phyloP scores from a whole-genome alignment of 2,888 invertebrate genomes.

The Axea sp. region DNA sequence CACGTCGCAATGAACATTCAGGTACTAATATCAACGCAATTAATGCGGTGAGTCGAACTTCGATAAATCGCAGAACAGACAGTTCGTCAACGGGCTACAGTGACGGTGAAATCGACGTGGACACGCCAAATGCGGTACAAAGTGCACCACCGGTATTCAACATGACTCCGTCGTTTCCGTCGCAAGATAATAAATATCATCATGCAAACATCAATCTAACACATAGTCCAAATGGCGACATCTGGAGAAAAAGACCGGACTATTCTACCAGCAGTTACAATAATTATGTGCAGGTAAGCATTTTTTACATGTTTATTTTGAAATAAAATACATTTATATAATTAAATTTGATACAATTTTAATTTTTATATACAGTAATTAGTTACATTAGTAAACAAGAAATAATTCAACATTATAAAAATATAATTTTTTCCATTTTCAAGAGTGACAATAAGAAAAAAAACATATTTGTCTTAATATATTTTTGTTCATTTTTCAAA shows the following conservation, averaged over 20 bases:
- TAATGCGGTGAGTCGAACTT: slow-evolving; percentile 68
- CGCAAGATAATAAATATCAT: slow-evolving; percentile 71
- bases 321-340: background rate
- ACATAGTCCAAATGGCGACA: slow-evolving; percentile 74
- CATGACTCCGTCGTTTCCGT: slow-evolving; percentile 69
- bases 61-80: slow-evolving; percentile 72
- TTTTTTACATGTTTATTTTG: background rate
- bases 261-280: slow-evolving; percentile 67
- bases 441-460: no score
- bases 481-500: no score
- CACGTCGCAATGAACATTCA: slow-evolving; percentile 73
- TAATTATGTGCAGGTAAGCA: slow-evolving; percentile 68
- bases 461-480: no score
- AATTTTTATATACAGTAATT: no score
- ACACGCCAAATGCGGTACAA: slow-evolving; percentile 74
- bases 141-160: slow-evolving; percentile 77
- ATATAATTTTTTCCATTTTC: no score
- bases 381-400: no score
- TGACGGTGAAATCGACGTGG: slow-evolving; percentile 80
- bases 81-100: slow-evolving; percentile 78
- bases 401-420: no score
- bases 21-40: slow-evolving; percentile 66
- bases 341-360: no score
- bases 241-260: slow-evolving; percentile 74
- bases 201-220: slow-evolving; percentile 67